These are phyloP conservation scores for Archips xylosteana DNA, from an alignment of 2,888 invertebrate genomes.

Conservation along the genomic window DNA sequence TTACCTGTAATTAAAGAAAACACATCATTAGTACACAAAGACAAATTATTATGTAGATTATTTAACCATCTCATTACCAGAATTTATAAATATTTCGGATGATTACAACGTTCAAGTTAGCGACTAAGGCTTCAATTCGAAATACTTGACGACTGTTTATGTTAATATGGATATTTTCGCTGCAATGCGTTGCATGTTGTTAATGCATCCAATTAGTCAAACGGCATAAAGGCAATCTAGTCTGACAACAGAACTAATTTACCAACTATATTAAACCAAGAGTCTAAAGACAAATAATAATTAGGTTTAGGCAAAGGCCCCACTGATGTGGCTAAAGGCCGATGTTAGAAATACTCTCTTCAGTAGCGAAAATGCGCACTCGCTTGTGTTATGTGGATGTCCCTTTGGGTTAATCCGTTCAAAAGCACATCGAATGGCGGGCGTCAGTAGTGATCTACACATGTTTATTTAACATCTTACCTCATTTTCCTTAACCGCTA, in stretches of 20 bases:
- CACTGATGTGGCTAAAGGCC: neutral
- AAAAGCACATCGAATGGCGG: neutral
- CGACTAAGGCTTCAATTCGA: too few relatives aligned
- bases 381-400: neutral
- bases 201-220: neutral
- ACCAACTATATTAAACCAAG: neutral
- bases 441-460: neutral
- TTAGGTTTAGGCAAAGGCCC: neutral
- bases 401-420: neutral
- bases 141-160: too few relatives aligned
- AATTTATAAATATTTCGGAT: too few relatives aligned
- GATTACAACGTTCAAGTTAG: too few relatives aligned
- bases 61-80: too few relatives aligned
- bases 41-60: neutral
- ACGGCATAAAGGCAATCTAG: neutral
- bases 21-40: neutral
- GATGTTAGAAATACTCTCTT: neutral
- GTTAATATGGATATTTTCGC: too few relatives aligned
- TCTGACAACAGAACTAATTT: neutral
- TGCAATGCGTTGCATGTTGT: neutral
- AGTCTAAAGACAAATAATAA: neutral
- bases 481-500: conserved; percentile 67
- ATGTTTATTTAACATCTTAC: conserved; percentile 50
- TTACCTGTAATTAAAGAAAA: conserved; percentile 42
- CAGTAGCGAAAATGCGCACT: neutral